These are phyloP conservation scores for Amaurobius ferox DNA, from an alignment of 2,888 invertebrate species.

Conservation along the genomic window DNA sequence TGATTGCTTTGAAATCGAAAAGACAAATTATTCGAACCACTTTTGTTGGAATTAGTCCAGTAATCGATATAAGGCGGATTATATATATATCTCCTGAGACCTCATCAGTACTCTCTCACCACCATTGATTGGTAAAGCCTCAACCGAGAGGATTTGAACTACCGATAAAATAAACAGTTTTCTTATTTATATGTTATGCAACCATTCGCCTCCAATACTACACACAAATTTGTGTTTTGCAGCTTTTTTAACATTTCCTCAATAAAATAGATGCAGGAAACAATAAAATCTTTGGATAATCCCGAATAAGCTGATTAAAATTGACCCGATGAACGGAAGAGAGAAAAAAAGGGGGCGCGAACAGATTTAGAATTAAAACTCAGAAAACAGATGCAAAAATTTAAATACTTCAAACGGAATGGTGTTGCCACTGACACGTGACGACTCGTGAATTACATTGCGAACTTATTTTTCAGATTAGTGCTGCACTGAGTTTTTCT, in stretches of 20 bases:
- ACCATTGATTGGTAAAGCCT: neutral
- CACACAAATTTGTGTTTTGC: neutral
- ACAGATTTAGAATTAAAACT: constrained; percentile 7
- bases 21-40: constrained; percentile 2
- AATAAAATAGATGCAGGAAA: constrained; percentile 16
- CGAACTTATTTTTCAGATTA: constrained; percentile 13
- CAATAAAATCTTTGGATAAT: constrained; percentile 31
- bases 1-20: constrained; percentile 1
- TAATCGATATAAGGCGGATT: neutral
- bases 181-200: neutral
- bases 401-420: constrained; percentile 11
- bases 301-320: constrained; percentile 50
- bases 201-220: neutral
- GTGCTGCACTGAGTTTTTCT: neutral
- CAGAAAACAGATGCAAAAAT: constrained; percentile 7
- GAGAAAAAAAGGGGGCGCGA: neutral
- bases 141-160: neutral
- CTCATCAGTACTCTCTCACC: constrained; percentile 6
- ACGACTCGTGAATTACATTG: neutral
- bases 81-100: neutral
- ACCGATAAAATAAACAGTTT: neutral
- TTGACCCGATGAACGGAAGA: constrained; percentile 8
- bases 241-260: too few relatives aligned
- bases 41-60: neutral
- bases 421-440: neutral